Evolutionary conservation across 2,888 invertebrate species (phyloP), one percentile per base, ranked within the genome.

Genomic region (Nymphalis c-album): DNA sequence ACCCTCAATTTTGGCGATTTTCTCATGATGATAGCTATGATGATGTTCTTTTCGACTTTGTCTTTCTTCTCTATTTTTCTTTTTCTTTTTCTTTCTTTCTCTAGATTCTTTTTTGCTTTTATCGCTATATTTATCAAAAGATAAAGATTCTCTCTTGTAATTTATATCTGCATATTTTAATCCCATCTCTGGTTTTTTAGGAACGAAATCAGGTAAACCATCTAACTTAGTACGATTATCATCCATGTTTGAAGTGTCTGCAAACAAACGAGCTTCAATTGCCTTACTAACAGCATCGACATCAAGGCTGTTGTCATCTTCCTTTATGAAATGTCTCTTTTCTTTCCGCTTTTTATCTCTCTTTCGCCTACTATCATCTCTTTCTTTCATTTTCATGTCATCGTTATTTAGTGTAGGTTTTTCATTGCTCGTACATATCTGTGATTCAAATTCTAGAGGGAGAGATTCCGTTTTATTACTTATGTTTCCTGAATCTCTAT

Each of bases 1-100:
- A 66, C 83, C 76, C 50, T 84, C 83, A 35, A 84, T 68, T 79
- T 83, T 89, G 47, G 84, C 83, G 35, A 74, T 64, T 76, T 93
- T 93, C 60, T 93, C 93, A 73, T 93, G 94, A 73, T 94, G 94
- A 72, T 94, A 94, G 80, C 94, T 94, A 80, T 95, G 95, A 77
- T 95, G 94, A 78, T 95, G 94, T 71, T 94, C 94, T 79, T 94
- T 94, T 48, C 95, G 94, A 78, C 93, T 94, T 73, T 95, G 94
- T 73, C 94, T 94, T 71, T 96, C 96, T 77, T 97, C 97, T 82
- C 95, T 96, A 64, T 94, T 96, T 80, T 95, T 96, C 84, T 97
- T 97, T 77, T 96, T 95, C 84, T 97, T 97, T 87, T 97, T 97
- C 85, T 96, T 96, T 86, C 95, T 96, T 76, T 96, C 96, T 80